Conservation (phyloP, 2,797 vertebrate genomes). For the Brachyalestes nurse region DNA sequence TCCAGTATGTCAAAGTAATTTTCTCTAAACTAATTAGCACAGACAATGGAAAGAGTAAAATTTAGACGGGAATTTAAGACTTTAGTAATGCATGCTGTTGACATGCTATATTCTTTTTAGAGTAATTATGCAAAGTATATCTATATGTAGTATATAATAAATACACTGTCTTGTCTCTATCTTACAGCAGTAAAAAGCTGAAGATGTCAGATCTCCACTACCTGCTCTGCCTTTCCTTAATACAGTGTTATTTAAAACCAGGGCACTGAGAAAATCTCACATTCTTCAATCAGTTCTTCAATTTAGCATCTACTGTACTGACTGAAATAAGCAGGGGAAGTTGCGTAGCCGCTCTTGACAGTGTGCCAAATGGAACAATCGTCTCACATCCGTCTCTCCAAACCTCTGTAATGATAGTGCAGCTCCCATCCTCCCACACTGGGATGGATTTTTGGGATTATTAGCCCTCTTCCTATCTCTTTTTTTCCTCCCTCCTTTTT, state of each 20-base stretch:
- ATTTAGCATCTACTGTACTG: slow-evolving; percentile 44
- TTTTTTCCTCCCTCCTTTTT: background rate
- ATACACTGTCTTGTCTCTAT: background rate
- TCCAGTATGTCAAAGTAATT: too few species aligned
- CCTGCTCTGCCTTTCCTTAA: background rate
- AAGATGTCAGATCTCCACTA: background rate
- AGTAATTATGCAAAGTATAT: too few species aligned
- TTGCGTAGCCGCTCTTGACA: slow-evolving; percentile 61
- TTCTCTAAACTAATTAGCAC: too few species aligned
- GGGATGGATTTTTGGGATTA: slow-evolving; percentile 20
- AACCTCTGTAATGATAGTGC: slow-evolving; percentile 35
- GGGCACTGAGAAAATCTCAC: slow-evolving; percentile 48
- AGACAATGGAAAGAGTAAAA: too few species aligned
- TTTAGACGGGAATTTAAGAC: too few species aligned
- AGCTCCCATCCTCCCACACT: slow-evolving; percentile 1
- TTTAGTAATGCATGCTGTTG: too few species aligned
- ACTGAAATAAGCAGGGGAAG: slow-evolving; percentile 51
- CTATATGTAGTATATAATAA: background rate
- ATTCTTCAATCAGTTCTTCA: slow-evolving; percentile 55
- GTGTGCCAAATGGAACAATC: slow-evolving; percentile 74
- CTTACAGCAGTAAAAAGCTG: slow-evolving; percentile 26
- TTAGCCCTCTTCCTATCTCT: slow-evolving; percentile 13
- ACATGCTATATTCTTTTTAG: too few species aligned
- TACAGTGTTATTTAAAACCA: background rate
- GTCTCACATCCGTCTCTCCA: slow-evolving; percentile 70